Evolutionary conservation across 2,888 invertebrate species (phyloP).

Genomic region (Cataglyphis cursor): DNA sequence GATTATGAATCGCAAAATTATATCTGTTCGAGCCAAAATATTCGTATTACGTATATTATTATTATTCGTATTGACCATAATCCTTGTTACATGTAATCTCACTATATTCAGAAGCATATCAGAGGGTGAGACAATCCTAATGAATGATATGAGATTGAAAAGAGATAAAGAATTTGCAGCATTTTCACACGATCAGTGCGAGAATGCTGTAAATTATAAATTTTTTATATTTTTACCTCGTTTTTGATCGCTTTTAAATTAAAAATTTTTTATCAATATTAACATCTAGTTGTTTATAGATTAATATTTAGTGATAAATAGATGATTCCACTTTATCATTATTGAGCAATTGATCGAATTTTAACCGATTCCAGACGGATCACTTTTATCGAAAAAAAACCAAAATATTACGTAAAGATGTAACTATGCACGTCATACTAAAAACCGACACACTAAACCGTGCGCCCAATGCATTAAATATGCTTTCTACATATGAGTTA

Average conservation of each 20-base stretch:
- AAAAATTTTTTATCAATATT: not conserved
- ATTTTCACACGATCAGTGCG: not conserved
- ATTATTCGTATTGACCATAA: not conserved
- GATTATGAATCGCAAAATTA: not conserved
- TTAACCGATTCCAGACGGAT: not conserved
- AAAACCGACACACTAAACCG: too few relatives aligned
- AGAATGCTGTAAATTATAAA: not conserved
- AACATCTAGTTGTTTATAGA: not conserved
- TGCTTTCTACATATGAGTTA: too few relatives aligned
- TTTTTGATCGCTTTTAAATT: not conserved
- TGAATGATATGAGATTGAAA: not conserved
- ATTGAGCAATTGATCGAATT: not conserved
- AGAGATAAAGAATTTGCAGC: not conserved
- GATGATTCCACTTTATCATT: not conserved
- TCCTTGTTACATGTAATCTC: not conserved
- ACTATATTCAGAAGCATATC: not conserved
- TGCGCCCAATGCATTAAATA: too few relatives aligned
- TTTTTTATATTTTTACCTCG: not conserved
- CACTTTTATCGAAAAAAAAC: not conserved
- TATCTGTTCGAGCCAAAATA: not conserved
- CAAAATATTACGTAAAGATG: not conserved
- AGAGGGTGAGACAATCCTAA: not conserved
- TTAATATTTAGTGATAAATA: too few relatives aligned
- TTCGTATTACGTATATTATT: too few relatives aligned
- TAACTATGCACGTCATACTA: not conserved